A percentile compares a stretch with the other conserved stretches of the same genome.
Conservation (phyloP, 2,797 vertebrate genomes). For the Tapirus indicus region DNA sequence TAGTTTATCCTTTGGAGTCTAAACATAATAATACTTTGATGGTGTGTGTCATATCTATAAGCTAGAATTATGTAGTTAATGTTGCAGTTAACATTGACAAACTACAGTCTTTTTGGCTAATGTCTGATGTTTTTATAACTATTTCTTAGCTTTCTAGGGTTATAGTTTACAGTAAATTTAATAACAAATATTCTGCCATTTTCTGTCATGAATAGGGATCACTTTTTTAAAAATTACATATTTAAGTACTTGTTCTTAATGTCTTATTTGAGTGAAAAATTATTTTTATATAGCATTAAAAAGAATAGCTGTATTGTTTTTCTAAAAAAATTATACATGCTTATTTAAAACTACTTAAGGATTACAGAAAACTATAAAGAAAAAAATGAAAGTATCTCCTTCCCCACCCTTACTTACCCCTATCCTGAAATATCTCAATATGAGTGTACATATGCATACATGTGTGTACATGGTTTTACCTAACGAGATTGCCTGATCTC, state of each 20-base stretch:
- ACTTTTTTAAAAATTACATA: not conserved
- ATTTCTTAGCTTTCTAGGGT: not conserved
- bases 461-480: not conserved
- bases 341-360: slow-evolving; percentile 6
- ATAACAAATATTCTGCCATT: slow-evolving; percentile 15
- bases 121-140: slow-evolving; percentile 29
- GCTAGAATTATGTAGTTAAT: not conserved
- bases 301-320: not conserved
- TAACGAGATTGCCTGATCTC: not conserved
- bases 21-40: not conserved
- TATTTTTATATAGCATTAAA: not conserved
- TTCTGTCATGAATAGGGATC: not conserved
- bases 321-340: not conserved
- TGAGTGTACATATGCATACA: not conserved
- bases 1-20: not conserved
- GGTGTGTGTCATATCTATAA: not conserved
- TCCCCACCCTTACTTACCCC: not conserved
- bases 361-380: slow-evolving; percentile 27
- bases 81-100: not conserved
- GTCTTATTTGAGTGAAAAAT: not conserved
- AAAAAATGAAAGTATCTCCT: not conserved
- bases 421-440: not conserved
- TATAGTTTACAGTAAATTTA: slow-evolving; percentile 25
- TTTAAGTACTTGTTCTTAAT: not conserved
- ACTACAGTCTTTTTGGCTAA: not conserved